These are phyloP conservation scores for Mamestra brassicae DNA, from an alignment of 2,888 invertebrate genomes.

Conservation along the genomic window DNA sequence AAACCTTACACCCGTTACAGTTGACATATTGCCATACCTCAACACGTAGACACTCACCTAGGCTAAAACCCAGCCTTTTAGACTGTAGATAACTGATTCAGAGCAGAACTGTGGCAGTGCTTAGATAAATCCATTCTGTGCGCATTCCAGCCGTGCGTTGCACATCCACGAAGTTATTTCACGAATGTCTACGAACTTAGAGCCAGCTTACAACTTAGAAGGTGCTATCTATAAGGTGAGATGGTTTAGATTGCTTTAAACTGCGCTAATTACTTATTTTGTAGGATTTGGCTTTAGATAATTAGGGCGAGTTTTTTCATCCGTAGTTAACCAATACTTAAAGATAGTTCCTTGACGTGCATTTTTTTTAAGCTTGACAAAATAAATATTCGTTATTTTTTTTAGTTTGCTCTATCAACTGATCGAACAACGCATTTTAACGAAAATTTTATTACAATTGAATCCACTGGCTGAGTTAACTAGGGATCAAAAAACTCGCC, in stretches of 20 bases:
- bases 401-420: no score
- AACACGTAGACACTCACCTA: neutral
- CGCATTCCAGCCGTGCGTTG: constrained; percentile 51
- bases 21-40: constrained; percentile 1
- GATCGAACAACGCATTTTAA: no score
- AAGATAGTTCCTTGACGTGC: no score
- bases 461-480: no score
- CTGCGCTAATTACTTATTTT: neutral
- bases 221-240: neutral
- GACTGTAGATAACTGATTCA: constrained; percentile 60
- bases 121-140: constrained; percentile 49
- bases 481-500: no score
- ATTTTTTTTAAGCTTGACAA: no score
- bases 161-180: constrained; percentile 33
- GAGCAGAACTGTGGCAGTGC: constrained; percentile 23
- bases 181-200: constrained; percentile 19
- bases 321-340: no score
- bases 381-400: no score
- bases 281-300: no score
- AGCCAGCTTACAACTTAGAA: constrained; percentile 5
- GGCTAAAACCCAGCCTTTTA: constrained; percentile 39
- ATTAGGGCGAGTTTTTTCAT: no score
- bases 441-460: no score
- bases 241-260: neutral
- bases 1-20: no score